These are phyloP conservation scores for Rhyacophila evoluta DNA, from an alignment of 2,888 invertebrate species.

Conservation along the genomic window DNA sequence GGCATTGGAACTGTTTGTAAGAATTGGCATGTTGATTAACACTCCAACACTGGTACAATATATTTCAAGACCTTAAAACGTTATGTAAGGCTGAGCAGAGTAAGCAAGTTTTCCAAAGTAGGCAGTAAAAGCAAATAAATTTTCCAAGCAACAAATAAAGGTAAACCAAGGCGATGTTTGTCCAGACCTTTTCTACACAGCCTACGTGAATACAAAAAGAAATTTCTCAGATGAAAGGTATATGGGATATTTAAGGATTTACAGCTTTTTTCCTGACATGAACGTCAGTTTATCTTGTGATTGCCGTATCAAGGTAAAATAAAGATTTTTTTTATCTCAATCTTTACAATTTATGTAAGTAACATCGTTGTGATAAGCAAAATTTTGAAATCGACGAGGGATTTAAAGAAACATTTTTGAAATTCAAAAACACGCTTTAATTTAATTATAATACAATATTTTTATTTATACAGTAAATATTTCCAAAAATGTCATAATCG, in stretches of 20 bases:
- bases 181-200: background rate
- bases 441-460: no score
- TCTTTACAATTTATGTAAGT: no score
- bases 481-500: no score
- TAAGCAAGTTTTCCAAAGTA: background rate
- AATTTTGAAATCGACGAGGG: no score
- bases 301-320: no score
- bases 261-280: background rate
- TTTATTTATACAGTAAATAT: no score
- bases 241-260: background rate
- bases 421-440: no score
- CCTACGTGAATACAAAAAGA: slow-evolving; percentile 6
- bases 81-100: background rate
- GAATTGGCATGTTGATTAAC: background rate
- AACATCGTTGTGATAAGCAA: no score
- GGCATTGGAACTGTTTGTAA: no score
- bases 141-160: slow-evolving; percentile 4
- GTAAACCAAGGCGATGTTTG: background rate
- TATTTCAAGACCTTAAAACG: slow-evolving; percentile 3
- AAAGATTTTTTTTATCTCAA: no score
- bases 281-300: no score
- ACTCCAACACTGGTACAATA: background rate
- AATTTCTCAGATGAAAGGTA: background rate
- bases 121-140: slow-evolving; percentile 10
- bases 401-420: no score